Evolutionary conservation across 2,113 vertebrate genomes (phyloP).

Genomic region (Enhydra lutris): DNA sequence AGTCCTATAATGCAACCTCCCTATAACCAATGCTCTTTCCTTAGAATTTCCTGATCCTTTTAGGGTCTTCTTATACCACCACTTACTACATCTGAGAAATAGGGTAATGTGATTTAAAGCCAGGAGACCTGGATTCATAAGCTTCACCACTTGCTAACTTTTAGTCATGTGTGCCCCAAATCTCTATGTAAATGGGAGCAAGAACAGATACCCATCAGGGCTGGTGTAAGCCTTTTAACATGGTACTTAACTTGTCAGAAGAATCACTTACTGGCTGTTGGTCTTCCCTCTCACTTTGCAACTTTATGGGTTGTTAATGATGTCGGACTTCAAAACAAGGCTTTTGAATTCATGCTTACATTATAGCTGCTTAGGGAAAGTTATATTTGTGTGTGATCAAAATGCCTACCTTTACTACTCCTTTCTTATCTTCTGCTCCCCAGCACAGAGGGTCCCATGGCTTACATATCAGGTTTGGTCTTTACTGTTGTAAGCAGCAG

Average conservation of each 20-base stretch:
- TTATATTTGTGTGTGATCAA: background rate
- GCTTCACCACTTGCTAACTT: background rate
- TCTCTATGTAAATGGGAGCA: background rate
- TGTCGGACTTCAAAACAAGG: background rate
- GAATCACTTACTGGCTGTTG: background rate
- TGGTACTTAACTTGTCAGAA: background rate
- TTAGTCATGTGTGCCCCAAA: background rate
- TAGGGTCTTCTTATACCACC: background rate
- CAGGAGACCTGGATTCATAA: background rate
- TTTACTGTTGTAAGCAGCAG: background rate
- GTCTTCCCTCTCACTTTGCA: background rate
- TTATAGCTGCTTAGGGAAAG: background rate
- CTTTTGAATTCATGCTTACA: background rate
- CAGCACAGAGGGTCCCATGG: background rate
- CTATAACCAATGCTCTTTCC: background rate
- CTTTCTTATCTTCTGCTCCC: background rate
- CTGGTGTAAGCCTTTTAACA: background rate
- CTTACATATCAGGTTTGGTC: background rate
- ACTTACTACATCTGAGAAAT: background rate
- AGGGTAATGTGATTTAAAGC: background rate
- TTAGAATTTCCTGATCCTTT: background rate
- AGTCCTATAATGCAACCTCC: background rate
- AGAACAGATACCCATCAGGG: background rate
- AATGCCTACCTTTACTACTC: background rate
- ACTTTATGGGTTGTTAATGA: background rate